Evolutionary conservation across 2,888 invertebrate genomes (phyloP), one percentile per base, ranked within the genome.

Genomic region (Slavum lentiscoides): DNA sequence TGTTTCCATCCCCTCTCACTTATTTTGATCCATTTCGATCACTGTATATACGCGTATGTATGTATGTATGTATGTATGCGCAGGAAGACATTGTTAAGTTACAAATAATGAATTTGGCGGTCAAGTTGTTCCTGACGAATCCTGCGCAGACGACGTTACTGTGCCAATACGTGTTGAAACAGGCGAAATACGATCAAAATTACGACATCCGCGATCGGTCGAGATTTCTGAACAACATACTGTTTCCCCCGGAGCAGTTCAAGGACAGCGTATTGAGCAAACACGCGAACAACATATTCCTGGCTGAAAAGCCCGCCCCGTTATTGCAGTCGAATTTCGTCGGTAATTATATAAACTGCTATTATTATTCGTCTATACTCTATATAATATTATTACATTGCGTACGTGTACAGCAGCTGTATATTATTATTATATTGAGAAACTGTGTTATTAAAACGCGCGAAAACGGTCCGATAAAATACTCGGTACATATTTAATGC

Each of bases 171-270:
- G 93, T 98, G 64, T 93, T 98, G 85, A 94, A 92, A 84, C 88
- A 99, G 85, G 97, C 98, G 0, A 93, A 96, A 84, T 99, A 98
- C 87, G 99, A 99, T 89, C 93, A 94, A 84, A 97, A 96, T 87
- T 99, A 98, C 86, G 98, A 99, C 88, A 96, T 99, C 76, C 90
- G 99, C 39, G 99, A 99, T 88, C 90, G 97, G 15, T 96, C 97
- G 7, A 89, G 99, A 39, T 92, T 98, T 86, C 88, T 99, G 76
- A 91, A 93, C 19, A 92, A 92, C 83, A 92, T 96, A 84, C 90
- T 95, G 49, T 91, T 94, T 84, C 90, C 92, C 85, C 15, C 72
- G 0, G 80, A 80, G 6, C 84, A 88, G 84, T 88, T 88, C 15
- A 87, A 87, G 19, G 88, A 89, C 62, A 88, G 88, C 81, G 88